Conservation (phyloP, 2,113 vertebrate genomes). For the Patagioenas fasciata region DNA sequence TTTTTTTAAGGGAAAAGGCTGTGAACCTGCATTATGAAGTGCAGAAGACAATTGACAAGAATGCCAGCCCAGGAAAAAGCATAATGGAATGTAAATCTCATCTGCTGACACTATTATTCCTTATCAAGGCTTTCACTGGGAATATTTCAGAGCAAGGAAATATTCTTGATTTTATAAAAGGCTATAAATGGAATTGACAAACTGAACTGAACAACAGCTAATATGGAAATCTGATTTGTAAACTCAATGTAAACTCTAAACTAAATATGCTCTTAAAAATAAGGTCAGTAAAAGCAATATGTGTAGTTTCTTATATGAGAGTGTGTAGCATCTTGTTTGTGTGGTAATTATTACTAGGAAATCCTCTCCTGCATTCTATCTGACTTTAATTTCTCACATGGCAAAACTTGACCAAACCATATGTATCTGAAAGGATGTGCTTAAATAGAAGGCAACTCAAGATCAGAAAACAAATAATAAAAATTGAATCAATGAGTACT, state of each 20-base stretch:
- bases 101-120: neutral
- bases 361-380: neutral
- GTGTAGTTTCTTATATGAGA: neutral
- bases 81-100: neutral
- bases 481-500: neutral
- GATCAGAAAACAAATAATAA: neutral
- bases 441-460: neutral
- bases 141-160: neutral
- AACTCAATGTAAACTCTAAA: neutral
- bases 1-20: neutral
- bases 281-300: neutral
- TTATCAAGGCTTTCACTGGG: neutral
- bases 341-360: neutral
- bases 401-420: neutral
- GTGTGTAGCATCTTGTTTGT: neutral
- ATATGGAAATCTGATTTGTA: neutral
- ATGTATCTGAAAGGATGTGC: neutral
- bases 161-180: neutral
- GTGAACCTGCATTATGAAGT: neutral
- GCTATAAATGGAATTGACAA: neutral
- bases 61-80: neutral
- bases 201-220: neutral
- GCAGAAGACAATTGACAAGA: neutral
- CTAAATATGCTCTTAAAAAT: neutral
- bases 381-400: neutral